phyloP scores from a whole-genome alignment of 2,888 invertebrate genomes.

The Monoplex corrugatus region DNA sequence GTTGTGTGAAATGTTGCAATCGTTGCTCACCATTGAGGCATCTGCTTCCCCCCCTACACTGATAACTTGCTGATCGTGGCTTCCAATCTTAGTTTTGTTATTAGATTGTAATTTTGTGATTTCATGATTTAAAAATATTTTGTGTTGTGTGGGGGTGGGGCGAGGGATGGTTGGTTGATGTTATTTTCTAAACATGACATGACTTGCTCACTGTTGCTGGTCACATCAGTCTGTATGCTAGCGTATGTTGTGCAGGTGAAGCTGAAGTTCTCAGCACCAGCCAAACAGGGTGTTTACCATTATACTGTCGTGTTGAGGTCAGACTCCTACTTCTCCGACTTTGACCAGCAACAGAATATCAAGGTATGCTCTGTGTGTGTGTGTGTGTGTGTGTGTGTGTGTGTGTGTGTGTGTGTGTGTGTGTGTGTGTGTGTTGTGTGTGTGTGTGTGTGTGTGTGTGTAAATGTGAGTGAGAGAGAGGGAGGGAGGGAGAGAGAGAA shows the following conservation, averaged over 20 bases:
- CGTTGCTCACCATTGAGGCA: too few relatives aligned
- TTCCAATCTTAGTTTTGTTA: too few relatives aligned
- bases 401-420: background rate
- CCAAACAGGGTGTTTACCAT: slow-evolving; percentile 94
- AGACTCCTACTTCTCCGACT: slow-evolving; percentile 95
- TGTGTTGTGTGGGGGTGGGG: too few relatives aligned
- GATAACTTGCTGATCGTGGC: too few relatives aligned
- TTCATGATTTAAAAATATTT: too few relatives aligned
- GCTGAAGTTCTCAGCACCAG: slow-evolving; percentile 97
- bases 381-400: background rate
- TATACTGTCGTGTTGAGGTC: slow-evolving; percentile 95
- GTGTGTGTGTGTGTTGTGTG: background rate
- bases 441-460: background rate
- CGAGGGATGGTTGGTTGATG: too few relatives aligned
- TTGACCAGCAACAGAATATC: slow-evolving; percentile 96
- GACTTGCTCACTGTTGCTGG: too few relatives aligned
- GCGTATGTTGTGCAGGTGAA: slow-evolving; percentile 84
- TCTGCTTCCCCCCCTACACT: too few relatives aligned
- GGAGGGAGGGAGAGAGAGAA: background rate
- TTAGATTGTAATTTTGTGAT: too few relatives aligned
- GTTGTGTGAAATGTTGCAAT: too few relatives aligned
- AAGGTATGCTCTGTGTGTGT: slow-evolving; percentile 84
- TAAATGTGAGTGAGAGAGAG: background rate
- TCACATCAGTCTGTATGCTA: too few relatives aligned
- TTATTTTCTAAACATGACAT: too few relatives aligned